Evolutionary conservation across 2,888 invertebrate species (phyloP).

Genomic region (Cheilosia vulpina): DNA sequence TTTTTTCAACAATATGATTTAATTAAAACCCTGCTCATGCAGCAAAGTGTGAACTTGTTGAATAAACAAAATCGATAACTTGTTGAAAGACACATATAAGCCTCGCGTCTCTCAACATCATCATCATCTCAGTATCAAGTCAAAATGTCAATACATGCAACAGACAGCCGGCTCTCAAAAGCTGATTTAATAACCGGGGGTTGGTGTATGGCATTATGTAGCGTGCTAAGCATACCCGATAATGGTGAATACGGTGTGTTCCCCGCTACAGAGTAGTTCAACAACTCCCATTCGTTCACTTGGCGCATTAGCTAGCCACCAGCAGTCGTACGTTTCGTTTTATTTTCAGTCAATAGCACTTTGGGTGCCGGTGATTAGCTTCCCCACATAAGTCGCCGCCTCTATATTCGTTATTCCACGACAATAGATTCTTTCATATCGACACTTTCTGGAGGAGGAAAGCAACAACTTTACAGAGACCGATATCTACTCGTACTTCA

Average conservation of each 20-base stretch:
- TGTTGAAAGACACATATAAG: slow-evolving; percentile 18
- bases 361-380: slow-evolving; percentile 46
- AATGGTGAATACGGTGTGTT: slow-evolving; percentile 17
- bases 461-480: slow-evolving; percentile 9
- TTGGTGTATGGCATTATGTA: background rate
- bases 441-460: slow-evolving; percentile 37
- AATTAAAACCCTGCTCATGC: background rate
- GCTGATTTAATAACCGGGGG: slow-evolving; percentile 11
- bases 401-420: slow-evolving; percentile 36
- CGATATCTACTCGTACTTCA: slow-evolving; percentile 39
- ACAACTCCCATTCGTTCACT: slow-evolving; percentile 6
- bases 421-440: slow-evolving; percentile 61
- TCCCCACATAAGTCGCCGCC: slow-evolving; percentile 24
- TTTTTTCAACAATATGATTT: background rate
- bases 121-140: background rate
- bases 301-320: slow-evolving; percentile 1
- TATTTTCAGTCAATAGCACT: slow-evolving; percentile 59
- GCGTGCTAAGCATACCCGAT: slow-evolving; percentile 17
- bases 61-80: slow-evolving; percentile 17
- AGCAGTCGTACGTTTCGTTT: slow-evolving; percentile 31
- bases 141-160: slow-evolving; percentile 12
- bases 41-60: slow-evolving; percentile 6
- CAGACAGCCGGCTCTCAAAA: slow-evolving; percentile 16
- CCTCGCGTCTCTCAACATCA: background rate
- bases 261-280: slow-evolving; percentile 22